Evolutionary conservation across 2,888 invertebrate genomes (phyloP), one percentile per base, ranked within the genome.

Genomic region (Calliscelio sp.): DNA sequence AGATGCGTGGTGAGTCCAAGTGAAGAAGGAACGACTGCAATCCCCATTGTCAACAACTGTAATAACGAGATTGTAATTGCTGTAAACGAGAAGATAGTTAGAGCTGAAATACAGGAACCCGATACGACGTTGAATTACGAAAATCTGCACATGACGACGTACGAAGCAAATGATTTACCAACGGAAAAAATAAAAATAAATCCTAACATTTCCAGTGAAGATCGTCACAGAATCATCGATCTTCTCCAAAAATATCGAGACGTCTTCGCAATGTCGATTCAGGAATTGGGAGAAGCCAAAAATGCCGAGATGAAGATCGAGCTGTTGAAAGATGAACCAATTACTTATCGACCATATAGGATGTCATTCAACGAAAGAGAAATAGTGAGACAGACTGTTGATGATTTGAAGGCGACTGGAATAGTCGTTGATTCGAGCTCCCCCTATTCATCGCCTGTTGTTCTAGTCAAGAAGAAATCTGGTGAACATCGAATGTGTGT

Each of bases 401-500:
- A 71, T 0, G 86, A 88, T 7, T 38, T 89, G 1, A 77, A 85
- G 41, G 57, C 24, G 7, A 84, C 38, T n/a, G 81, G 66, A 0
- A 87, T 89, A 5, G 49, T 89, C 14, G 73, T 85, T 0, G 84
- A 87, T 24, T 87, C 81, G 0, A 24, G 18, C 14, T 78, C 53
- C 0, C 49, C 78, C 1, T 78, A 70, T 18, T 38, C 53, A 16
- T 88, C 87, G n/a, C 89, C 89, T 0, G 71, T 87, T 0, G 61
- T 90, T 3, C 44, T 90, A 1, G 90, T 90, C 0, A 79, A 79
- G 16, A 89, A 89, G 74, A 89, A 88, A 71, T 83, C 59, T 8
- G 89, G 90, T 38, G 87, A 88, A 11, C 41, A 80, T n/a, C 61
- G 89, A 11, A 77, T 90, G 63, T 90, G 89, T 75, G 82, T 90